Base-by-base conservation (phyloP, 2,113 vertebrate genomes). In the Passer montanus region DNA sequence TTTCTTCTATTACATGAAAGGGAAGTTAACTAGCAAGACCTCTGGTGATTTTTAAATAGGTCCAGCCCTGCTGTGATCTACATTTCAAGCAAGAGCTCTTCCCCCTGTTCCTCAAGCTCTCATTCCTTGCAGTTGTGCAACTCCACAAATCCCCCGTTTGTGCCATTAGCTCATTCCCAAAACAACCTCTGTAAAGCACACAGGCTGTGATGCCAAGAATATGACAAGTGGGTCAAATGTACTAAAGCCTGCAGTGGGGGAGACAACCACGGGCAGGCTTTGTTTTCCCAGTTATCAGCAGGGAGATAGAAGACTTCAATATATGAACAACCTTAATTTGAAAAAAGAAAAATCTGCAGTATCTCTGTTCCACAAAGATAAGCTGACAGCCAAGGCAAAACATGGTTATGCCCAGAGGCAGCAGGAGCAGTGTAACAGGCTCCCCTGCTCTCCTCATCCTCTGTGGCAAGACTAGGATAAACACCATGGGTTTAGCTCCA, bases 1-100 rank as follows among this genome's bases (percentile, higher is more conserved):
- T 91, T 97, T 82, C 86, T 92, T 92, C 91, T 91, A 6, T 90
- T 94, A 93, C 87, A 97, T 93, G 94, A 95, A 97, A 97, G 93
- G 63, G 63, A 98, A 94, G 80, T 81, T 96, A 97, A 96, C 91
- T 80, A 94, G 50, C 85, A 91, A 93, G 74, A 91, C 66, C 86
- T 92, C 70, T 83, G 66, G 76, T 94, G 86, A 67, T 81, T 97
- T 96, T 96, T 92, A 97, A 97, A 92, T 81, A 95, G 75, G 95
- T 78, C 86, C 77, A 86, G 69, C 44, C 89, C 60, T 64, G 83
- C 89, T 53, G 69, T 2, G 24, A 49, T 50, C 60, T 60, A 74
- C 66, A 39, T 77, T 81, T 94, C 75, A 46, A 82, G 69, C 43
- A 56, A 63, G 4, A 96, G 90, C 79, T 53, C 55, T 37, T 92